Percentiles rank a stretch among this genome's conserved stretches.
Evolutionary conservation across 2,797 vertebrate genomes (phyloP).

Genomic region (Betta splendens): DNA sequence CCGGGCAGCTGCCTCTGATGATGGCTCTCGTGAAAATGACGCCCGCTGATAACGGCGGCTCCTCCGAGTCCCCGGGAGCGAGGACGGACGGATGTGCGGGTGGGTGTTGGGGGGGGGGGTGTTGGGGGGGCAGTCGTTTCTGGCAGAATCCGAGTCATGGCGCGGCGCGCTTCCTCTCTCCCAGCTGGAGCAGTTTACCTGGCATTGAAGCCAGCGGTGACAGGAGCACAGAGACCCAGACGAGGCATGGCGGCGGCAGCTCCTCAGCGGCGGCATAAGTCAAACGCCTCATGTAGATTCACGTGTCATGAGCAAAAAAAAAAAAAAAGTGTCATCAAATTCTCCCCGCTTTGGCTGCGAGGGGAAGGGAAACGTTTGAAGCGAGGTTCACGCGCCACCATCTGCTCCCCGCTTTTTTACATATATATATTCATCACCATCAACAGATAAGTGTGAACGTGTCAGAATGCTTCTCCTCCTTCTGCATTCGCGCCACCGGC

Average conservation of each 20-base stretch:
- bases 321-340: conserved; percentile 43
- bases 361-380: conserved; percentile 39
- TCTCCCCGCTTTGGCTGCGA: conserved; percentile 28
- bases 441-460: conserved; percentile 29
- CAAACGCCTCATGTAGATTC: conserved; percentile 49
- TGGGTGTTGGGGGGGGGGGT: conserved; percentile 3
- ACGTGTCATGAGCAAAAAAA: conserved; percentile 43
- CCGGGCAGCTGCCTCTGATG: conserved; percentile 78
- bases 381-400: conserved; percentile 33
- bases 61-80: conserved; percentile 48
- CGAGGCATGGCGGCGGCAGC: conserved; percentile 28
- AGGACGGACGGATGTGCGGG: conserved; percentile 24
- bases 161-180: conserved; percentile 15
- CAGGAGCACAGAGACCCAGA: conserved; percentile 47
- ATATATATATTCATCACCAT: too few relatives aligned
- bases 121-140: conserved; percentile 50
- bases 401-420: conserved; percentile 42
- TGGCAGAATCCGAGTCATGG: conserved; percentile 47
- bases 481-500: conserved; percentile 17
- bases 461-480: conserved; percentile 28
- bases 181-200: conserved; percentile 53
- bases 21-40: conserved; percentile 76
- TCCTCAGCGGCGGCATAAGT: conserved; percentile 44
- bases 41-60: conserved; percentile 67
- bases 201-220: conserved; percentile 29